phyloP scores from a whole-genome alignment of 2,797 vertebrate genomes.

The Eupleurogrammus muticus region DNA sequence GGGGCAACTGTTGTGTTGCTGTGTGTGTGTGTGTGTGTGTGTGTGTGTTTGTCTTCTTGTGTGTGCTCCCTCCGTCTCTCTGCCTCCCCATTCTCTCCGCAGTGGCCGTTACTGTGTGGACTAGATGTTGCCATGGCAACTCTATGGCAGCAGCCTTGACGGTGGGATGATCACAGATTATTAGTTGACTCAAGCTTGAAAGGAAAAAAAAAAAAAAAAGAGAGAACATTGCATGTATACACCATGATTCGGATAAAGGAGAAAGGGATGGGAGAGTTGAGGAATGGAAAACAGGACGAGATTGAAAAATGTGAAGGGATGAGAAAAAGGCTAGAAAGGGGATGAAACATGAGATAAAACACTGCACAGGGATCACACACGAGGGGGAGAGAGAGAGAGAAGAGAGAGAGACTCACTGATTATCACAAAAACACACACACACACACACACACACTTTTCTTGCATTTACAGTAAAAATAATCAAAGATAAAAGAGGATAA shows the following conservation, averaged over 20 bases:
- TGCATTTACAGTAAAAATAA: background rate
- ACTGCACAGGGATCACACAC: conserved; percentile 12
- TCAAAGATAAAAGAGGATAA: background rate
- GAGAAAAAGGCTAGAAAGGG: background rate
- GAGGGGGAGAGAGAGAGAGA: background rate
- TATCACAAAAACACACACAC: conserved; percentile 1
- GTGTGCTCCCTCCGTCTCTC: too few relatives aligned
- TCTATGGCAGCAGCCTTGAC: conserved; percentile 74
- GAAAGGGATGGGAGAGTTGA: conserved; percentile 10
- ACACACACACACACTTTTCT: conserved; percentile 2
- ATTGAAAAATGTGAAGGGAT: conserved; percentile 31
- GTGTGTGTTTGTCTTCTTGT: conserved; percentile 12
- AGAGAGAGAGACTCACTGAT: conserved; percentile 6
- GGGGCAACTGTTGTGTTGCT: conserved; percentile 35
- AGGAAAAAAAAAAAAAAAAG: too few relatives aligned
- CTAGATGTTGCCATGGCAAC: conserved; percentile 79
- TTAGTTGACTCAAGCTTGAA: conserved; percentile 62
- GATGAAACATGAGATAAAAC: conserved; percentile 18
- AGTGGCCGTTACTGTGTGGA: conserved; percentile 64
- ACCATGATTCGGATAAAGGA: conserved; percentile 46
- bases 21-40: conserved; percentile 22
- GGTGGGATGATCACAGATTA: conserved; percentile 74
- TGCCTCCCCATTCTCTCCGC: conserved; percentile 56
- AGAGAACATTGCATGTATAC: background rate
- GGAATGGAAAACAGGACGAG: background rate